These are phyloP conservation scores for Mesaphorura yosii DNA, from an alignment of 1,140 invertebrate species.

Conservation along the genomic window DNA sequence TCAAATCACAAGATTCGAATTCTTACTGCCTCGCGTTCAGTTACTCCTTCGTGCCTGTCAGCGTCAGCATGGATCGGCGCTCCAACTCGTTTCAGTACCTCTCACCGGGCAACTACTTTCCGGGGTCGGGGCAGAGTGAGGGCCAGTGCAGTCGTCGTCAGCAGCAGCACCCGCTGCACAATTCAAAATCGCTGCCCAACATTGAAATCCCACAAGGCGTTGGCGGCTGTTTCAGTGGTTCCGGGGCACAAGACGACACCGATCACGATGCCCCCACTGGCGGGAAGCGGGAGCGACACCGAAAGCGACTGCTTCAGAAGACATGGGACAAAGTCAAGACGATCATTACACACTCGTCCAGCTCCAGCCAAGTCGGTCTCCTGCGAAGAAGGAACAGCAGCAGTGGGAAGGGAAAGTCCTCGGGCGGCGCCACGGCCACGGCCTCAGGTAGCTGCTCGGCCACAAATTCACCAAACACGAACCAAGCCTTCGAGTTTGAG, in stretches of 20 bases:
- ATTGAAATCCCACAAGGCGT: too few species aligned
- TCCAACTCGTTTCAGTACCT: too few species aligned
- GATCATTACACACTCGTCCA: conserved; percentile 17
- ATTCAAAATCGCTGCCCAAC: background rate
- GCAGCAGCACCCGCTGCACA: too few species aligned
- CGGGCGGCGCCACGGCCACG: background rate
- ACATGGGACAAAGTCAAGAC: conserved; percentile 30
- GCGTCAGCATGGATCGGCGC: too few species aligned
- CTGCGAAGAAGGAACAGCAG: background rate
- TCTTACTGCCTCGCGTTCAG: too few species aligned
- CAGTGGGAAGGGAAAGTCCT: background rate
- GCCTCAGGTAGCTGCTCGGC: conserved; percentile 1
- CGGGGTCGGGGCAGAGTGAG: too few species aligned
- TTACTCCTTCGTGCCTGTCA: too few species aligned
- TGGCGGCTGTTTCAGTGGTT: background rate
- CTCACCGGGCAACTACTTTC: too few species aligned
- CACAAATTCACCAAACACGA: background rate
- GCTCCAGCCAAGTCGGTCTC: background rate
- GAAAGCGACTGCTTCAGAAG: conserved; percentile 22
- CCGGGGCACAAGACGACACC: background rate
- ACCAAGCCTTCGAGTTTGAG: conserved; percentile 23
- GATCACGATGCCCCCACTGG: background rate
- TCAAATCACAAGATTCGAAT: too few species aligned
- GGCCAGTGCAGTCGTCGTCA: too few species aligned
- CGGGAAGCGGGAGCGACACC: background rate